A percentile compares a stretch with the other conserved stretches of the same genome.
Conservation (phyloP, 23 tunicate genomes). For the Halocynthia roretzi region DNA sequence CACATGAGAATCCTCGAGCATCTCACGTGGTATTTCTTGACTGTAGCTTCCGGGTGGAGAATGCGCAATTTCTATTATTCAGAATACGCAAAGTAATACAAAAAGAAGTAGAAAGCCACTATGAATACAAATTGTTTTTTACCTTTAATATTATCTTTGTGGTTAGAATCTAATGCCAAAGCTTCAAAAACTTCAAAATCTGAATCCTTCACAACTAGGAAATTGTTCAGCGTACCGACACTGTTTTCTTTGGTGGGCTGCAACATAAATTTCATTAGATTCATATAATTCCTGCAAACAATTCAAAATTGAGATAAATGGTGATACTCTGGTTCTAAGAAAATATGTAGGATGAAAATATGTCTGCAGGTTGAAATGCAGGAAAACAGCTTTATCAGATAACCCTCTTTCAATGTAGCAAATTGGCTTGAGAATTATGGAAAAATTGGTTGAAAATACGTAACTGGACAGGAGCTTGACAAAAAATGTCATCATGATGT, state of each 20-base stretch:
- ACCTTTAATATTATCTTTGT: conserved; percentile 11
- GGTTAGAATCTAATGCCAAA: conserved; percentile 58
- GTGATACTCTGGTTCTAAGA: background rate
- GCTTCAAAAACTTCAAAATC: conserved; percentile 98
- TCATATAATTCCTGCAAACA: background rate
- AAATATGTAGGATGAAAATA: background rate
- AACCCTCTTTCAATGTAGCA: too few relatives aligned
- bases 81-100: background rate
- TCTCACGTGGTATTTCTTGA: conserved; percentile 80
- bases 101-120: background rate
- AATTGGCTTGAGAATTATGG: too few relatives aligned
- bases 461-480: too few relatives aligned
- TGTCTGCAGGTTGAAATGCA: too few relatives aligned
- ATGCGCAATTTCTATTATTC: conserved; percentile 4
- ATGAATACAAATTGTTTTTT: background rate
- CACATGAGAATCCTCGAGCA: conserved; percentile 68
- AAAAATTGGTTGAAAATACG: too few relatives aligned
- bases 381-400: too few relatives aligned
- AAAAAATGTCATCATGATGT: too few relatives aligned
- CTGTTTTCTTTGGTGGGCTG: conserved; percentile 71
- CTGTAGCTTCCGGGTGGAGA: conserved; percentile 53
- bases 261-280: conserved; percentile 1
- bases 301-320: background rate
- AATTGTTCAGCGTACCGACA: conserved; percentile 60
- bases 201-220: conserved; percentile 62